phyloP scores from a whole-genome alignment of 2,113 vertebrate genomes.

The Physeter macrocephalus region DNA sequence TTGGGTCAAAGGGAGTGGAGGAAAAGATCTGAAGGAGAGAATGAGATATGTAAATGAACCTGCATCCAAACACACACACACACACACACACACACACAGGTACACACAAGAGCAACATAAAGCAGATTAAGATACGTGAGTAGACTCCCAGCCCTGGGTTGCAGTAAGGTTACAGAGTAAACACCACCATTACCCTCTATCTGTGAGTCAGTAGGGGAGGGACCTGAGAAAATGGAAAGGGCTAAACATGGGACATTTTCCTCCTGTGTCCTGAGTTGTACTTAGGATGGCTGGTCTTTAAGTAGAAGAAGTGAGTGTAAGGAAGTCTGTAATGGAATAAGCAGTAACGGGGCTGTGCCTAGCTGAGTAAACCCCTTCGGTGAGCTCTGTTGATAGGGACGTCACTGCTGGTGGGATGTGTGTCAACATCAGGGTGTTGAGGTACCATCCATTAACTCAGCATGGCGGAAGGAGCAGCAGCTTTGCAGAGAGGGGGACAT shows the following conservation, averaged over 20 bases:
- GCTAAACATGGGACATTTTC: rapidly evolving
- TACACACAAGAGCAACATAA: background rate
- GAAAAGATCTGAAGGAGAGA: background rate
- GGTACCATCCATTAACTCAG: background rate
- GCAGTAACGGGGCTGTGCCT: background rate
- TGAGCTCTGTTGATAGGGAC: too few species aligned
- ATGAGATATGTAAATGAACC: background rate
- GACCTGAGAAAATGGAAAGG: background rate
- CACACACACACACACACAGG: background rate
- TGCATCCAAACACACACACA: background rate
- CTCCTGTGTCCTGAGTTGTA: background rate
- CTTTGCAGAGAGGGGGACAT: background rate
- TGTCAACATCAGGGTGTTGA: rapidly evolving
- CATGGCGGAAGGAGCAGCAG: too few species aligned
- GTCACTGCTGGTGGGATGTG: too few species aligned
- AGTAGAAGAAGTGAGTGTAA: background rate
- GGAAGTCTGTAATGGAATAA: background rate
- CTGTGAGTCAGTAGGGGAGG: background rate
- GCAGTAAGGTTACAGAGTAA: background rate
- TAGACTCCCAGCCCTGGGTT: background rate
- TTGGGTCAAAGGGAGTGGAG: background rate
- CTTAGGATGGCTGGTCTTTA: background rate
- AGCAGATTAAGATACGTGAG: background rate
- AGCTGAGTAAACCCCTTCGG: background rate
- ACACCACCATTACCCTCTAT: background rate